Conservation (phyloP, 1,140 invertebrate genomes). For the Aradophagus sp. region DNA sequence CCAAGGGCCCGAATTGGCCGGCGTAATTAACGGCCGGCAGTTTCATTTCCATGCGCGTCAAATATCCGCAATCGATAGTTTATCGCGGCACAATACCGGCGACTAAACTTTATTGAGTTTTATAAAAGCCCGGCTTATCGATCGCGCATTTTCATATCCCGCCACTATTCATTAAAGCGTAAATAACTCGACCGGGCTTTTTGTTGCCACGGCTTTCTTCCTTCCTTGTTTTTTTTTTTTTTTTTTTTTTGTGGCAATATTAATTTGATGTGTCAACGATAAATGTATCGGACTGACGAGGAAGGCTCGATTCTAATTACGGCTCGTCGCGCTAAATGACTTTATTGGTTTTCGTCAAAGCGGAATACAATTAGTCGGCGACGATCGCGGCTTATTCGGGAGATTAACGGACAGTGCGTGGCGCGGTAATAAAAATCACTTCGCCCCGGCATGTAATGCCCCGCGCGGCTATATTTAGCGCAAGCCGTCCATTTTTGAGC, state of each 20-base stretch:
- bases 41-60: slow-evolving; percentile 9
- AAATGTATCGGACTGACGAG: no score
- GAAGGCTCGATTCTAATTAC: no score
- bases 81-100: slow-evolving; percentile 2
- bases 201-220: no score
- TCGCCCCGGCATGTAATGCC: slow-evolving; percentile 9
- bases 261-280: slow-evolving; percentile 4
- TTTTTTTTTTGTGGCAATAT: not conserved
- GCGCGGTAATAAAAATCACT: slow-evolving; percentile 31
- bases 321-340: no score
- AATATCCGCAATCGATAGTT: slow-evolving; percentile 6
- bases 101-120: not conserved
- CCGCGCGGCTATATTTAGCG: slow-evolving; percentile 24
- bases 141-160: slow-evolving; percentile 10
- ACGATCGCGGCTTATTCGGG: slow-evolving; percentile 15
- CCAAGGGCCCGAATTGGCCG: slow-evolving; percentile 20
- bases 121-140: slow-evolving; percentile 2
- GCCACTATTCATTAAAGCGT: not conserved
- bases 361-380: slow-evolving; percentile 12
- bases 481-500: slow-evolving; percentile 18
- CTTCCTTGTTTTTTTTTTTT: no score
- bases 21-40: slow-evolving; percentile 49
- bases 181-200: slow-evolving; percentile 1
- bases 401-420: slow-evolving; percentile 11
- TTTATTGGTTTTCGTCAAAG: slow-evolving; percentile 13